Conservation (phyloP, 64 coral and sea anemone genomes). For the Hydrozoanthus tunicans region DNA sequence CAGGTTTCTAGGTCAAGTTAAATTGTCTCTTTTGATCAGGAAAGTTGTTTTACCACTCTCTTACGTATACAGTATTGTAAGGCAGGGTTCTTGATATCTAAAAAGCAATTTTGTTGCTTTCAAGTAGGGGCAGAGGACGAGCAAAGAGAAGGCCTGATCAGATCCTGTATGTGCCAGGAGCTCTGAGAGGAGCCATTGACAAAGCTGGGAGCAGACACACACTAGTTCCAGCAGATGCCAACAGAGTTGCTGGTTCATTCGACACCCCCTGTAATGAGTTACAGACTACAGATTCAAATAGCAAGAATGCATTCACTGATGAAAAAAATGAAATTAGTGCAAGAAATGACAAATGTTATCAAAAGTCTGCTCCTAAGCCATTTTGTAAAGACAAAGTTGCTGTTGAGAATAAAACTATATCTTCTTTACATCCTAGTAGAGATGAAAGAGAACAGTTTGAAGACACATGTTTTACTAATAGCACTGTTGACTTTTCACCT, state of each 20-base stretch:
- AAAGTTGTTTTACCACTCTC: too few relatives aligned
- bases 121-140: slow-evolving; percentile 10
- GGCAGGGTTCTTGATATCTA: background rate
- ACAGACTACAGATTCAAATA: background rate
- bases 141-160: slow-evolving; percentile 25
- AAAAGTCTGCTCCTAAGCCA: background rate
- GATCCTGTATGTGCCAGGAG: background rate
- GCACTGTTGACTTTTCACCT: background rate
- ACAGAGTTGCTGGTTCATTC: background rate
- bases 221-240: background rate
- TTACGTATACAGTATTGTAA: background rate
- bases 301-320: background rate
- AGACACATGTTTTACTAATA: background rate
- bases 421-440: background rate
- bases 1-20: too few relatives aligned
- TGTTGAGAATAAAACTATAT: background rate
- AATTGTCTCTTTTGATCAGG: too few relatives aligned
- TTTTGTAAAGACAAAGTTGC: background rate
- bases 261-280: background rate
- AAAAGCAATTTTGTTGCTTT: background rate
- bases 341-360: background rate
- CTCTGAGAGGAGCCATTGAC: background rate
- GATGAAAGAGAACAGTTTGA: background rate
- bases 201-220: background rate
- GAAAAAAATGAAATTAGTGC: background rate